phyloP scores from a whole-genome alignment of 2,797 vertebrate genomes.

The Sebastes oblongus region DNA sequence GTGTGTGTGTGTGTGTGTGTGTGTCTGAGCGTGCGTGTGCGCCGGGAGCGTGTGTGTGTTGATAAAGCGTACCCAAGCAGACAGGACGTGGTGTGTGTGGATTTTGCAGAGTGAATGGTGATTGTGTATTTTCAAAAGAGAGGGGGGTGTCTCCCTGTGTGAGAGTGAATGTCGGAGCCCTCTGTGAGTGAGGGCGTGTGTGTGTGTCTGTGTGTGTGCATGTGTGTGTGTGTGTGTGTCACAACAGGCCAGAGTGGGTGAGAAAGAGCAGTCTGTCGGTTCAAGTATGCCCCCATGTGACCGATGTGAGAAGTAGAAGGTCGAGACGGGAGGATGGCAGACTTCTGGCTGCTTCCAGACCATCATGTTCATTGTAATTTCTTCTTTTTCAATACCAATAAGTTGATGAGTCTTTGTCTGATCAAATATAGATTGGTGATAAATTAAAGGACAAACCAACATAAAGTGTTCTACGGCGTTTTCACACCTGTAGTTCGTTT shows the following conservation, averaged over 20 bases:
- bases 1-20: conserved; percentile 36
- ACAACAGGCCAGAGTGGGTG: conserved; percentile 43
- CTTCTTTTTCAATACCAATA: background rate
- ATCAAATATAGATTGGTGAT: background rate
- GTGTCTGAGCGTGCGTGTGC: conserved; percentile 38
- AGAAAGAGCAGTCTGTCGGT: conserved; percentile 56
- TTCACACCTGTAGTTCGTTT: too few species aligned
- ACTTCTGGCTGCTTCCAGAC: background rate
- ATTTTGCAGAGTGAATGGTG: conserved; percentile 76
- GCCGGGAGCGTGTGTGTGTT: conserved; percentile 50
- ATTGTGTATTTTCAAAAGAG: conserved; percentile 76
- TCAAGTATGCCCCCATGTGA: conserved; percentile 82
- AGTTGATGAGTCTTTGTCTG: background rate
- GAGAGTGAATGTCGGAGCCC: conserved; percentile 63
- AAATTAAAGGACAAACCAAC: background rate
- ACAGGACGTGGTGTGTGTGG: conserved; percentile 76
- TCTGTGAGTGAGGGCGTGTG: conserved; percentile 44
- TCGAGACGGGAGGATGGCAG: background rate
- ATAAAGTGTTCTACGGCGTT: too few species aligned
- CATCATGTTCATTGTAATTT: background rate
- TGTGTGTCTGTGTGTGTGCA: conserved; percentile 8
- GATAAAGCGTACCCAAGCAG: conserved; percentile 73
- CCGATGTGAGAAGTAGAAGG: conserved; percentile 59
- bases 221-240: conserved; percentile 32
- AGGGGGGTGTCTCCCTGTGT: conserved; percentile 64